phyloP scores from a whole-genome alignment of 2,888 invertebrate species.

The Acleris holmiana region DNA sequence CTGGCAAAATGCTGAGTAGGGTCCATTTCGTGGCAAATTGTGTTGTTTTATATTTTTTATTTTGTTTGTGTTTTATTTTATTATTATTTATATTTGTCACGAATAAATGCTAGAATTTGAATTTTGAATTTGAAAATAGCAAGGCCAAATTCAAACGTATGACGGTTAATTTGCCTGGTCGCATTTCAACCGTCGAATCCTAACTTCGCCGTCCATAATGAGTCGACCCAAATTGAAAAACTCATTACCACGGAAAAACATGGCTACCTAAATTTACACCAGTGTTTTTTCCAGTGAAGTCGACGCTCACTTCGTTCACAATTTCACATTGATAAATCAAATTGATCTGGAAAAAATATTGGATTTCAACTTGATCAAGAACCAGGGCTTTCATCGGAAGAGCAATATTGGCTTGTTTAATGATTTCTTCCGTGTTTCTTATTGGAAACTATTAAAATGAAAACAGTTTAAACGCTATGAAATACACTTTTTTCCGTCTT shows the following conservation, averaged over 20 bases:
- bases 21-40: too few relatives aligned
- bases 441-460: slow-evolving; percentile 6
- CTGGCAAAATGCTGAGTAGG: too few relatives aligned
- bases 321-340: slow-evolving; percentile 20
- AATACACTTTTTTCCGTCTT: too few relatives aligned
- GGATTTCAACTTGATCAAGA: slow-evolving; percentile 24
- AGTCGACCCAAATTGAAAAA: slow-evolving; percentile 29
- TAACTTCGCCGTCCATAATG: slow-evolving; percentile 24
- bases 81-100: too few relatives aligned
- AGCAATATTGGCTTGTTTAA: slow-evolving; percentile 6
- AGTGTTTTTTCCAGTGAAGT: background rate
- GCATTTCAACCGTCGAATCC: slow-evolving; percentile 18
- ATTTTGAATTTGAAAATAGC: too few relatives aligned
- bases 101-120: too few relatives aligned
- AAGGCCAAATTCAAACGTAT: slow-evolving; percentile 2
- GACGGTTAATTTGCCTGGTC: background rate
- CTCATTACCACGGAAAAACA: slow-evolving; percentile 28
- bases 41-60: too few relatives aligned
- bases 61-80: too few relatives aligned
- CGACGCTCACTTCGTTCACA: slow-evolving; percentile 2
- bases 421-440: background rate
- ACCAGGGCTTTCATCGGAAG: background rate
- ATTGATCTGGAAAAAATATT: slow-evolving; percentile 26
- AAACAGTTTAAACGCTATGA: too few relatives aligned
- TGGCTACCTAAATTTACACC: slow-evolving; percentile 1